Base-by-base conservation (phyloP, 2,797 vertebrate genomes). In the Esox lucius region DNA sequence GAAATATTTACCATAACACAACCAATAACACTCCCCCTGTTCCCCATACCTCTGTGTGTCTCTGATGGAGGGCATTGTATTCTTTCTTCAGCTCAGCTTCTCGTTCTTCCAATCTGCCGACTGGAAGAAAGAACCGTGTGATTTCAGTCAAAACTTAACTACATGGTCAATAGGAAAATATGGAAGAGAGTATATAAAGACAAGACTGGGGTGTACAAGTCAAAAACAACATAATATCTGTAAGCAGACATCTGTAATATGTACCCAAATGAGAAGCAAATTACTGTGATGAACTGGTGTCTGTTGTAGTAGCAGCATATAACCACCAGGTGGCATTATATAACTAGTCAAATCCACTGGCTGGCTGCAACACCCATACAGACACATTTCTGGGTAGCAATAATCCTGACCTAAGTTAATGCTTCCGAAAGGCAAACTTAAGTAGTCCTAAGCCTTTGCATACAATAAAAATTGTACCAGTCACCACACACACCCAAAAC, bases 31-130 rank as follows among this genome's bases (percentile, higher is more conserved):
- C 62, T 46, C 22, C 19, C 66, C 1, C 31, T 61, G 1, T 26
- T 5, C 90, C 78, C 11, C 79, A 17, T 90, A 99, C 97, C 97
- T 99, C 97, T 15, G 97, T 98, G 88, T 99, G 97, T 84, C 98
- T 95, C 86, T 97, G 97, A 88, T 99, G 97, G 81, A 99, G 95
- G 22, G 94, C 83, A 78, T 96, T 97, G 83, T 96, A 99, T 79
- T 99, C 98, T 77, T 97, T 99, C 91, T 96, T 98, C 79, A 98
- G 93, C 78, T 99, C 98, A 0, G 97, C 94, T 87, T 99, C 98
- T 77, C 97, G 93, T 86, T 99, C 98, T 74, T 99, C 98, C 82
- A 98, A 90, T 90, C 97, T 96, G 93, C 95, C 93, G 87, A 99
- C 98, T 99, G 87, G 49, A 94, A 88, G 48, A 87, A 31, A 81